Conservation (phyloP, 2,888 invertebrate genomes). For the Mesochorus sp. region DNA sequence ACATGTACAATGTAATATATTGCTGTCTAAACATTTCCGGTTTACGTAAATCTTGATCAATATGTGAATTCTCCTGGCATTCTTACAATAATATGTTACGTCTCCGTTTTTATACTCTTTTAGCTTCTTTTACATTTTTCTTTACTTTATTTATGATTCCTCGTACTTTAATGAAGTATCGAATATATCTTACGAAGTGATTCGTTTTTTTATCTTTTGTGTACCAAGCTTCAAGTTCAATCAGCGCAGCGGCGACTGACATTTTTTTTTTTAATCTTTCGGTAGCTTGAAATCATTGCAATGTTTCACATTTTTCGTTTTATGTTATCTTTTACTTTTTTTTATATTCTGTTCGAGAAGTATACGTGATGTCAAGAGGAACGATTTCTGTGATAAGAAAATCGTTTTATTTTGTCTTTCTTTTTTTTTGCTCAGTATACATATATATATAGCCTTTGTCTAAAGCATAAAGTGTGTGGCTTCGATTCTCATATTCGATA, state of each 20-base stretch:
- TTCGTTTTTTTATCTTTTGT: constrained; percentile 61
- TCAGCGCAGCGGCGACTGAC: constrained; percentile 73
- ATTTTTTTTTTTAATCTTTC: constrained; percentile 50
- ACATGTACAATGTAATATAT: constrained; percentile 47
- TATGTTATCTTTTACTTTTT: constrained; percentile 53
- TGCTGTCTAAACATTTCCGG: constrained; percentile 54
- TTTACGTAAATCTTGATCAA: constrained; percentile 55
- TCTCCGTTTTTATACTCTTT: constrained; percentile 46
- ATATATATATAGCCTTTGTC: constrained; percentile 45
- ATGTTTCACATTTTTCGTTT: constrained; percentile 33
- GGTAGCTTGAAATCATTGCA: constrained; percentile 59
- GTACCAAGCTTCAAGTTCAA: constrained; percentile 61
- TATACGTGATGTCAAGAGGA: constrained; percentile 68
- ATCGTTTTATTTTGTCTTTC: constrained; percentile 55
- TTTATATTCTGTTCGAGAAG: constrained; percentile 59
- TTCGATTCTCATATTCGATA: constrained; percentile 64
- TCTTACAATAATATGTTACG: constrained; percentile 43
- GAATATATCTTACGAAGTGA: constrained; percentile 39
- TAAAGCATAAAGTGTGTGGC: constrained; percentile 71
- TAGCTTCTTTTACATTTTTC: constrained; percentile 2
- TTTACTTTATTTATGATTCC: constrained; percentile 38
- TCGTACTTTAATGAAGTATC: constrained; percentile 16
- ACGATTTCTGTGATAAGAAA: constrained; percentile 72
- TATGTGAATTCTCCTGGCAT: constrained; percentile 50
- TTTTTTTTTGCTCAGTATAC: constrained; percentile 13